A percentile compares a stretch with the other conserved stretches of the same genome.
phyloP scores from a whole-genome alignment of 2,113 vertebrate genomes.

The Ginglymostoma cirratum region DNA sequence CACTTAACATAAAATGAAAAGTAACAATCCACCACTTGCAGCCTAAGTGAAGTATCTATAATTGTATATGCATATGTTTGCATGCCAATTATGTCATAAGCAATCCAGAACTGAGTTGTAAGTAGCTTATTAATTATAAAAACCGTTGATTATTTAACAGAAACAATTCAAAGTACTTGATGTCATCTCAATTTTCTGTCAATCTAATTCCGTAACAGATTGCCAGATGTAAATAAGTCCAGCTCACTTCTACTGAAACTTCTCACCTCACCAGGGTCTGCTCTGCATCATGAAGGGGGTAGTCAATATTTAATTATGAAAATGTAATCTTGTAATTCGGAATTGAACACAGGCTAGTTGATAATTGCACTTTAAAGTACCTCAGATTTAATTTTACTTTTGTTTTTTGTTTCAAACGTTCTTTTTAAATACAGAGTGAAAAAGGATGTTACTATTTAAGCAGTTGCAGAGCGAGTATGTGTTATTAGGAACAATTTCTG shows the following conservation, averaged over 20 bases:
- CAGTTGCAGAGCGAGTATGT: too few relatives aligned
- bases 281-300: background rate
- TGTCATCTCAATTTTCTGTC: background rate
- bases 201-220: background rate
- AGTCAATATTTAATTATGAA: background rate
- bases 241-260: background rate
- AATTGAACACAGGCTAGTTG: background rate
- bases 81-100: background rate
- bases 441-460: too few relatives aligned
- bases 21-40: background rate
- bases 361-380: background rate
- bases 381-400: background rate
- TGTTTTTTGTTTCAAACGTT: background rate
- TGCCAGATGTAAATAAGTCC: background rate
- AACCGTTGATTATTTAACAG: background rate
- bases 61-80: background rate
- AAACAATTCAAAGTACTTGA: background rate
- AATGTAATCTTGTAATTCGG: background rate
- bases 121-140: background rate
- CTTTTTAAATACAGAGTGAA: background rate
- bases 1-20: too few relatives aligned
- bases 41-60: background rate
- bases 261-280: background rate
- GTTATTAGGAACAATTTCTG: background rate
- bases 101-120: background rate